Evolutionary conservation across 2,113 vertebrate species (phyloP).

Genomic region (Ondatra zibethicus): DNA sequence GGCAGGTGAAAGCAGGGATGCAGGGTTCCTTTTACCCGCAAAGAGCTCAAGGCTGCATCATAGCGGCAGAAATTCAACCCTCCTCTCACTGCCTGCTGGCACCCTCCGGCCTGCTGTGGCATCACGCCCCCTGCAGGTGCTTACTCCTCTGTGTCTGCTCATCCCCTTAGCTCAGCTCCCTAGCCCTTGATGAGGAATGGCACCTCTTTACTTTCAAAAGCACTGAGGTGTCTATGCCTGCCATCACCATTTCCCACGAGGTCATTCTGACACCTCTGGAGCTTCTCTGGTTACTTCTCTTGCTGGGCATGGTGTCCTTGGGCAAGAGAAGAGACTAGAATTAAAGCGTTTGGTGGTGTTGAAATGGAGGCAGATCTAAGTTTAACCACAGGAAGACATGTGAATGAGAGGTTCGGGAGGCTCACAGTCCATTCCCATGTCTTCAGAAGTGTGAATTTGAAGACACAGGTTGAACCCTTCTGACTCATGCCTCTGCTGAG

Average conservation of each 20-base stretch:
- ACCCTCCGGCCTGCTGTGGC: neutral
- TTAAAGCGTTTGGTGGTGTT: neutral
- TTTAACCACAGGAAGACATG: neutral
- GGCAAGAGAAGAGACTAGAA: neutral
- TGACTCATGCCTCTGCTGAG: neutral
- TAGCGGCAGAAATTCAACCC: neutral
- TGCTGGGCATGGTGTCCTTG: neutral
- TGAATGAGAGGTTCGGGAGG: neutral
- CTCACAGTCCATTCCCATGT: neutral
- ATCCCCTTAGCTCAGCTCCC: too few relatives aligned
- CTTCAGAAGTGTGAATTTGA: neutral
- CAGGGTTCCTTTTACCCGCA: rapidly evolving
- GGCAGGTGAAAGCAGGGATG: neutral
- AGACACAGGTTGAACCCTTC: neutral
- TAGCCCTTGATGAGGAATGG: neutral
- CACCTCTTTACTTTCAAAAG: neutral
- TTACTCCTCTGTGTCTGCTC: neutral
- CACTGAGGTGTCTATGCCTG: neutral
- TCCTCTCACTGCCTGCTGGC: neutral
- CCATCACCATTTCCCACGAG: neutral
- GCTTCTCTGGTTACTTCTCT: neutral
- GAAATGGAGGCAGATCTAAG: neutral
- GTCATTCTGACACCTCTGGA: neutral
- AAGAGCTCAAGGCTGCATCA: neutral
- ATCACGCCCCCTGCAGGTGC: rapidly evolving